Base-by-base conservation (phyloP, 2,113 vertebrate genomes). In the Alexandromys fortis region DNA sequence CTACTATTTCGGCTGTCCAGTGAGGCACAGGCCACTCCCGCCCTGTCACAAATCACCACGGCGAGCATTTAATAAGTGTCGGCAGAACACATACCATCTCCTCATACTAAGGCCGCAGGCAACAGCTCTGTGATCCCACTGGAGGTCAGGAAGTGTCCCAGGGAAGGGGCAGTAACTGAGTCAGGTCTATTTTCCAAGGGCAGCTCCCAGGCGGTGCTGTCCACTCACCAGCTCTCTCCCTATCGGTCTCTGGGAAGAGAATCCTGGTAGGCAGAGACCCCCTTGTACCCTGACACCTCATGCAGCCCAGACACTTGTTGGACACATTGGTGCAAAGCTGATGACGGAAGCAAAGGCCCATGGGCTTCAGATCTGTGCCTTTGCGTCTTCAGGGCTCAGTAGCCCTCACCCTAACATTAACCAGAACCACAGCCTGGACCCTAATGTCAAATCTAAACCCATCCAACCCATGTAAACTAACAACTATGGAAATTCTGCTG, bases 241-340 rank as follows among this genome's bases (percentile, higher is more conserved):
- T 1, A 13, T 12, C 42, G 42, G 42, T 42, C 42, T 42, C 42
- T 42, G 42, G 42, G 42, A 42, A 42, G 42, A 42, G 3, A 42
- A 42, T 42, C 70, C 72, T 22, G 13, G n/a, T 52, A 17, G 38
- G 30, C 30, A 12, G 17, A 7, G 63, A 33, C 11, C 9, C n/a
- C 49, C 5, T 0, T 5, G 35, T 0, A 9, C 14, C 52, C 67
- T 17, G 30, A 38, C 14, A 45, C 77, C n/a, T 12, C 2, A 4
- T 1, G 17, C 0, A 42, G 26, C 45, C n/a, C 30, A 63, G 90
- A 61, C 12, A 7, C 6, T 2, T 49, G 67, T 70, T 24, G 52
- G 52, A 30, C 0, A 0, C 5, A 8, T 0, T 3, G 10, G 61
- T 0, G 24, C 33, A 6, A 30, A 49, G 75, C 1, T 58, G 4